Base-by-base conservation (phyloP, 2,797 vertebrate species). In the Tangara arthus region DNA sequence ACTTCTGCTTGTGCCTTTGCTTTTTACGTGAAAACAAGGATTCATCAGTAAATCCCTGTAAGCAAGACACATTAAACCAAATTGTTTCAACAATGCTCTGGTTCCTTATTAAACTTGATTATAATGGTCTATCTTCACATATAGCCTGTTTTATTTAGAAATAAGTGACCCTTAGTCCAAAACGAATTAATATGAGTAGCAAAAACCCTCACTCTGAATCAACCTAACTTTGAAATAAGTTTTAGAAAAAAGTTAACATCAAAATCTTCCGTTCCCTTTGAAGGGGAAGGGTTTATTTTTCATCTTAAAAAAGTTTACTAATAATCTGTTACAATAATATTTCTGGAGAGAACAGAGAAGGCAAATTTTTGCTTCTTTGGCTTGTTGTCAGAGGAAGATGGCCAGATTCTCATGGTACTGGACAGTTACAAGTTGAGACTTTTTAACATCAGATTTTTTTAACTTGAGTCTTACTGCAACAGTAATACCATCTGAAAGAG, bases 321-420 rank as follows among this genome's bases (percentile, higher is more conserved):
- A 42, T 72, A 56, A 21, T 32, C 20, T 12, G 15, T 35, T 73
- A 10, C 9, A 46, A 5, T n/a, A 52, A 5, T 22, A 5, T 63
- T 59, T 68, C 22, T 59, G 21, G 13, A 21, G 66, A 42, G 50
- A n/a, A 60, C 42, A 13, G 49, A 78, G 30, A 69, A 63, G 13
- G 23, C 6, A 0, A 8, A 24, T 2, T 30, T 85, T 18, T 37
- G 2, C 2, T 30, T 61, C 4, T 39, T 41, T 11, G 34, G 2
- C 47, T 44, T 82, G 6, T 72, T 49, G 73, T 77, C 35, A 52
- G 28, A 65, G 30, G 28, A 70, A 81, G 79, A 57, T 37, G 12
- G 30, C 21, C 14, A n/a, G 37, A 14, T 55, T 37, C 3, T 72
- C 4, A 1, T 20, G 9, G 19, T 77, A 41, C 11, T 23, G n/a